Evolutionary conservation across 2,797 vertebrate species (phyloP).

Genomic region (Hozukius guyotensis): DNA sequence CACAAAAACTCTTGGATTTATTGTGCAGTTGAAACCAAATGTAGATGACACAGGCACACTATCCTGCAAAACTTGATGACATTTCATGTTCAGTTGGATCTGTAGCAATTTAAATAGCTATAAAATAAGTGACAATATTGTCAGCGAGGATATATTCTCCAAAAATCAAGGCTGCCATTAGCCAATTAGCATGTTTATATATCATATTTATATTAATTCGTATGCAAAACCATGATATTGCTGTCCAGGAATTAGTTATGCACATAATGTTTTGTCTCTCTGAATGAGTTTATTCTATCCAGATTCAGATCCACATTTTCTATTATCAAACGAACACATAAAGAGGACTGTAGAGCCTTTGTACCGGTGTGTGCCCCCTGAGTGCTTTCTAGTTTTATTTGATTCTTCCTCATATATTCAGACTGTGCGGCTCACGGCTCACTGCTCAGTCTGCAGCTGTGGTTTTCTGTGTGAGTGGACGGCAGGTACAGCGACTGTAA

Average conservation of each 20-base stretch:
- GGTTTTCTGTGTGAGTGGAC: neutral
- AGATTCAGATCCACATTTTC: slow-evolving; percentile 8
- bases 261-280: neutral
- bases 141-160: neutral
- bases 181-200: neutral
- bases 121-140: neutral
- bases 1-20: neutral
- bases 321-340: neutral
- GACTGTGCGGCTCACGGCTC: neutral
- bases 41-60: neutral
- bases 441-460: slow-evolving; percentile 11
- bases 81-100: neutral
- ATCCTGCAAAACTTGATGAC: neutral
- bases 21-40: neutral
- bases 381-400: slow-evolving; percentile 8
- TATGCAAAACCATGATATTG: neutral
- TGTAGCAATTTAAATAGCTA: neutral
- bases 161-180: neutral
- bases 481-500: slow-evolving; percentile 16
- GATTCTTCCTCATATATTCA: slow-evolving; percentile 13
- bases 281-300: neutral
- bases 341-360: neutral
- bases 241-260: neutral
- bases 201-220: neutral
- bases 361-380: neutral